Percentiles rank a stretch among this genome's conserved stretches.
These are phyloP conservation scores for Epinephelus cyanopodus DNA, from an alignment of 2,113 vertebrate species.

Conservation along the genomic window DNA sequence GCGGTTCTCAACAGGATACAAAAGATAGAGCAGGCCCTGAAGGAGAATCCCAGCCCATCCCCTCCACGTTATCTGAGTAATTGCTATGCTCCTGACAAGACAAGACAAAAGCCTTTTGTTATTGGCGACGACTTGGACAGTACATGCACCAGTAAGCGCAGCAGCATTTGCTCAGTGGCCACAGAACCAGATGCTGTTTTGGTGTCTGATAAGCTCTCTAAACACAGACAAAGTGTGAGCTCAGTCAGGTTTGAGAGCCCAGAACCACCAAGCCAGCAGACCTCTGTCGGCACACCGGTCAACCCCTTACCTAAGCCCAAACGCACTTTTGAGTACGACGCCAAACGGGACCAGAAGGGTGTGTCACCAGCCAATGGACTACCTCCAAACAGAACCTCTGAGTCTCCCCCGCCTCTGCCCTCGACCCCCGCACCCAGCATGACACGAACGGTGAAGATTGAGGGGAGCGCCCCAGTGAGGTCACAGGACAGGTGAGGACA, in stretches of 20 bases:
- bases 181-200: slow-evolving; percentile 86
- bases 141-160: slow-evolving; percentile 83
- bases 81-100: slow-evolving; percentile 93
- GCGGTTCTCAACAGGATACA: slow-evolving; percentile 97
- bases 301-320: slow-evolving; percentile 98
- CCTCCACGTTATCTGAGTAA: slow-evolving; percentile 95
- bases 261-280: slow-evolving; percentile 80
- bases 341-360: slow-evolving; percentile 90
- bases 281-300: slow-evolving; percentile 83
- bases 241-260: slow-evolving; percentile 82
- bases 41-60: slow-evolving; percentile 91
- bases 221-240: slow-evolving; percentile 84
- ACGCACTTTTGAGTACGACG: slow-evolving; percentile 99
- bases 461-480: slow-evolving; percentile 85
- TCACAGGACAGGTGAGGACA: slow-evolving; percentile 91
- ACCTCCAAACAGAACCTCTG: slow-evolving; percentile 86
- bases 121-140: slow-evolving; percentile 86
- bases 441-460: slow-evolving; percentile 87
- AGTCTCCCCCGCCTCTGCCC: slow-evolving; percentile 92
- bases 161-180: slow-evolving; percentile 82
- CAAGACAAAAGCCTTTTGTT: slow-evolving; percentile 87
- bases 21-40: slow-evolving; percentile 96
- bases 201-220: slow-evolving; percentile 87
- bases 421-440: slow-evolving; percentile 92
- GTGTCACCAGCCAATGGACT: slow-evolving; percentile 90